Evolutionary conservation across 2,888 invertebrate species (phyloP), one percentile per base, ranked within the genome.

Genomic region (Oeneis ivallda): DNA sequence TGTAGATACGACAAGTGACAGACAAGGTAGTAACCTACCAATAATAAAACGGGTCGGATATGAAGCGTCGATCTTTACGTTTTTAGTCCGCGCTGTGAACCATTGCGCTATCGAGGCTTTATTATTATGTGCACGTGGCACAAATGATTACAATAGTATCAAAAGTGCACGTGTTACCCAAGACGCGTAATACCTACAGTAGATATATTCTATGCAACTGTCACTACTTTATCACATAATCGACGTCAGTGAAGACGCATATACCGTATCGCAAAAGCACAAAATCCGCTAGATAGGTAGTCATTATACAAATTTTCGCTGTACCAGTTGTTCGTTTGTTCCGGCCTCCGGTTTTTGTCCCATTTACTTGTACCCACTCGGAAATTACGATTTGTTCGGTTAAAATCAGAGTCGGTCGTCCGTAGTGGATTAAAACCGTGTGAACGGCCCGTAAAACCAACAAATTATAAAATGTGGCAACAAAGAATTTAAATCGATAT

Each of bases 261-360:
- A 80, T 83, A 89, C 79, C 90, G 87, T 87, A 83, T 81, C 87
- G 87, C 83, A 83, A 79, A 81, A 83, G 83, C 84, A 86, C 84
- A 83, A 85, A 85, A 79, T 84, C 90, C 92, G 90, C 91, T 90
- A 90, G 83, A 77, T 86, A 82, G 15, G 10, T 34, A 6, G 85
- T 89, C 89, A 90, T 91, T 90, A 92, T 89, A 89, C 85, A 89
- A 90, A 91, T 90, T 89, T 90, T 89, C 86, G 83, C 85, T 86
- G 92, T 86, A 86, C 91, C 79, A 89, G 85, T 88, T 89, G 86
- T 88, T 89, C 82, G 86, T 84, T 87, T 90, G 90, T 92, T 92
- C 87, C 92, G 91, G 90, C 83, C 86, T 78, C 78, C 87, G 88
- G 77, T 84, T 89, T 85, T 85, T 88, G 89, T 80, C 87, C 92